Base-by-base conservation (phyloP, 2,888 invertebrate genomes). In the Acleris literana region DNA sequence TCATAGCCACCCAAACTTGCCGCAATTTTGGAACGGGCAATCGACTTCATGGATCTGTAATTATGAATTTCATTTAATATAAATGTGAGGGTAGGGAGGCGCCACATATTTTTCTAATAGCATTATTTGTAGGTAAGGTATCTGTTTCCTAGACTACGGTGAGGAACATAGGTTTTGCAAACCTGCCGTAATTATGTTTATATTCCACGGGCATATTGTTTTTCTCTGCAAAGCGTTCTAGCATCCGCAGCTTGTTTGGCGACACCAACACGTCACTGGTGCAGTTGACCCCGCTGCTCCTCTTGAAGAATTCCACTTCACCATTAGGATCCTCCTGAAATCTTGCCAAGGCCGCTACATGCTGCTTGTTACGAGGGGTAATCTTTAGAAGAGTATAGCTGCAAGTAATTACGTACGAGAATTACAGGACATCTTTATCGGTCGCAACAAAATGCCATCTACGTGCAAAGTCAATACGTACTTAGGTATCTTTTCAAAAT, bases 221-320 rank as follows among this genome's bases (percentile, higher is more conserved):
- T 4, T 70, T 33, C 1, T 70, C 68, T 0, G 84, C 82, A 29
- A 82, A 86, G 0, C 82, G 69, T 17, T 80, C 61, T 2, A 90
- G 60, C 29, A 69, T 75, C 0, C 69, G 65, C 56, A 84, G 49
- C 5, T 75, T 76, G 1, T 74, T 63, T 1, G 78, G 75, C 0
- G 89, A 84, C 5, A 90, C 87, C 66, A 92, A 72, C 0, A 90
- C 48, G 64, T 92, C 91, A 1, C 86, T 70, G 43, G 85, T 88
- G 70, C 89, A 90, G 55, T 90, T 86, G 43, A 81, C 60, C 0
- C 82, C 87, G 25, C 85, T 74, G 63, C 86, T 83, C 9, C 68
- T 72, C 71, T 91, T 91, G 46, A 91, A 62, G 1, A 90, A 73
- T 68, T 88, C 85, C 11, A 90, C 64, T 17, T 44, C 44, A 5